Percentiles rank a stretch among this genome's conserved stretches.
These are phyloP conservation scores for Sardina pilchardus DNA, from an alignment of 2,113 vertebrate species.

Conservation along the genomic window DNA sequence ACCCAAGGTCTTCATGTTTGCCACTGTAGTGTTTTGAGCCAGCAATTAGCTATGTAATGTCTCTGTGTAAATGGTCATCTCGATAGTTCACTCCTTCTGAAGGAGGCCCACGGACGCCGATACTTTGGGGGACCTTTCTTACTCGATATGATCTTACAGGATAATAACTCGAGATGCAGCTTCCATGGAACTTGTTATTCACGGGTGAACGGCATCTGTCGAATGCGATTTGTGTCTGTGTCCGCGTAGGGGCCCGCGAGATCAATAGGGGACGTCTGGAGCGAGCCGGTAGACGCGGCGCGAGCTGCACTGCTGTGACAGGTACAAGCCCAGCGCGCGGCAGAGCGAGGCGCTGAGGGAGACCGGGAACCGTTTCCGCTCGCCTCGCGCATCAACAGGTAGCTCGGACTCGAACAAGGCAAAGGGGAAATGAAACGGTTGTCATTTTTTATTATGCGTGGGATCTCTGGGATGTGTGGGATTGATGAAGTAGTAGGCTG, in stretches of 20 bases:
- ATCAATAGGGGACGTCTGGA: slow-evolving; percentile 77
- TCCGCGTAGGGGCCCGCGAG: slow-evolving; percentile 59
- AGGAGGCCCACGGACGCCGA: background rate
- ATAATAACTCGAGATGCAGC: slow-evolving; percentile 71
- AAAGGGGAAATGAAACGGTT: background rate
- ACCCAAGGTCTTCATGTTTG: background rate
- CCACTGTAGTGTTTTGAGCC: background rate
- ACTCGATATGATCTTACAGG: slow-evolving; percentile 74
- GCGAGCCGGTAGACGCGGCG: slow-evolving; percentile 43
- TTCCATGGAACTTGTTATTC: slow-evolving; percentile 77
- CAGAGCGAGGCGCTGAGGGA: slow-evolving; percentile 34
- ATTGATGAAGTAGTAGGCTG: background rate
- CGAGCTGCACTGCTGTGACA: slow-evolving; percentile 43
- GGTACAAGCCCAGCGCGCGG: slow-evolving; percentile 48
- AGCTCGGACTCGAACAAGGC: background rate
- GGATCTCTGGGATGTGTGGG: background rate
- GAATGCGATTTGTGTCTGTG: slow-evolving; percentile 74
- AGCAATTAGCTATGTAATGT: background rate
- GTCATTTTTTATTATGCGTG: background rate
- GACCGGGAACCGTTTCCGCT: slow-evolving; percentile 20
- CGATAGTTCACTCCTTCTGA: background rate
- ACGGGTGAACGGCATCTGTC: slow-evolving; percentile 81
- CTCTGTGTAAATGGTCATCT: background rate
- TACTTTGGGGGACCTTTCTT: slow-evolving; percentile 43
- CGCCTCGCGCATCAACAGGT: slow-evolving; percentile 38